Base-by-base conservation (phyloP, 1,140 invertebrate genomes). In the Polypedilum vanderplanki region DNA sequence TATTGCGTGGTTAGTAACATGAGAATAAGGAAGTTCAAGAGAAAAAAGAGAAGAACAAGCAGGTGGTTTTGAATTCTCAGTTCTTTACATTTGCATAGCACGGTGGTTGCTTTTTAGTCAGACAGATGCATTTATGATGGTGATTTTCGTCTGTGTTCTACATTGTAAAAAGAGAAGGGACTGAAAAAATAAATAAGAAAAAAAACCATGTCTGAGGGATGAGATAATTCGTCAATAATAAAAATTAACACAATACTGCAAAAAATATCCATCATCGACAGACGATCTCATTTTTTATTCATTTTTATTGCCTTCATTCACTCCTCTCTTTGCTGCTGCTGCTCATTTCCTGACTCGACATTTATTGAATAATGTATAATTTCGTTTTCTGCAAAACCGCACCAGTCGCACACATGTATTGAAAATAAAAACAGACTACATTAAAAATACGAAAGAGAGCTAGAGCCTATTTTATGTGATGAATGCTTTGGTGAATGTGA, bases 271-370 rank as follows among this genome's bases (percentile, higher is more conserved):
- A 33, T 33, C 24, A 57, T 57, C n/a, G 46, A n/a, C 46, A 57
- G 46, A 57, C 46, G 46, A 15, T 57, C 46, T 57, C 46, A 57
- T 57, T 57, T 57, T 57, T 57, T 57, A 57, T 57, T 57, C 46
- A 57, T 12, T 57, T 57, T 57, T 57, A 57, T 57, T 57, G 46
- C 46, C n/a, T 57, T 57, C 15, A 12, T 46, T 57, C n/a, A 15
- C n/a, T 57, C n/a, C 46, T n/a, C 46, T 57, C 46, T n/a, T n/a
- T n/a, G 46, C n/a, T 46, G 41, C 10, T 41, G 4, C 41, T 15
- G 12, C 10, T 57, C 46, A 15, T 57, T 57, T 57, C 46, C 46
- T 57, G 46, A 57, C 12, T n/a, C 24, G 5, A 33, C 24, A 33
- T 33, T 33, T 33, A 33, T 33, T 33, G 24, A 33, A 33, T 33